Conservation (phyloP, 2,797 vertebrate genomes). For the Antrozous pallidus region DNA sequence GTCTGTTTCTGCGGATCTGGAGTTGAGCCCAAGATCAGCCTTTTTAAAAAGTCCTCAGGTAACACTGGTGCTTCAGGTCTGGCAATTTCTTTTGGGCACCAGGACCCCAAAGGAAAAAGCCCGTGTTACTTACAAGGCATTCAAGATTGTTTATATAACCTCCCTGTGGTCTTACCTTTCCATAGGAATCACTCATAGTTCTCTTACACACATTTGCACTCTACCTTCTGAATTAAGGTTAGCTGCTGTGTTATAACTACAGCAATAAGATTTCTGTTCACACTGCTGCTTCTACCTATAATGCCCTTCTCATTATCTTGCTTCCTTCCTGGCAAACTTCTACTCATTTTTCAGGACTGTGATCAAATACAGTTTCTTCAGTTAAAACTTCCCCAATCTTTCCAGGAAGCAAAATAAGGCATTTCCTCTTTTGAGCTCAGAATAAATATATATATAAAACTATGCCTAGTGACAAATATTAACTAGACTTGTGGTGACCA, state of each 20-base stretch:
- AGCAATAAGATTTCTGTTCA: background rate
- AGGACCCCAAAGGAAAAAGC: background rate
- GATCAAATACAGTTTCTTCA: background rate
- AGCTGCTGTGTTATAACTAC: background rate
- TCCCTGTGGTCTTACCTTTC: background rate
- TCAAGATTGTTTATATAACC: background rate
- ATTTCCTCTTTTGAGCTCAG: background rate
- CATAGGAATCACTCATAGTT: background rate
- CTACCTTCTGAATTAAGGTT: background rate
- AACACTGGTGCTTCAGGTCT: background rate
- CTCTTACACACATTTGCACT: background rate
- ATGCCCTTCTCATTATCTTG: background rate
- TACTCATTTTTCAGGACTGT: background rate
- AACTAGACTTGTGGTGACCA: background rate
- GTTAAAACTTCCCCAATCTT: background rate
- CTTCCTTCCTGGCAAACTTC: background rate
- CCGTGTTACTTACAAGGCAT: background rate
- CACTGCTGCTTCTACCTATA: background rate
- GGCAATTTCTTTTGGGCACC: background rate
- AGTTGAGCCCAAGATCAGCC: background rate
- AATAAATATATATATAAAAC: background rate
- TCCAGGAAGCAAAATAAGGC: constrained; percentile 16
- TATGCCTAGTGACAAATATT: background rate
- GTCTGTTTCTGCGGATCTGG: background rate
- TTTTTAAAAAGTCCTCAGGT: background rate